Evolutionary conservation across 2,888 invertebrate species (phyloP), one percentile per base, ranked within the genome.

Genomic region (Drosophila tripunctata): DNA sequence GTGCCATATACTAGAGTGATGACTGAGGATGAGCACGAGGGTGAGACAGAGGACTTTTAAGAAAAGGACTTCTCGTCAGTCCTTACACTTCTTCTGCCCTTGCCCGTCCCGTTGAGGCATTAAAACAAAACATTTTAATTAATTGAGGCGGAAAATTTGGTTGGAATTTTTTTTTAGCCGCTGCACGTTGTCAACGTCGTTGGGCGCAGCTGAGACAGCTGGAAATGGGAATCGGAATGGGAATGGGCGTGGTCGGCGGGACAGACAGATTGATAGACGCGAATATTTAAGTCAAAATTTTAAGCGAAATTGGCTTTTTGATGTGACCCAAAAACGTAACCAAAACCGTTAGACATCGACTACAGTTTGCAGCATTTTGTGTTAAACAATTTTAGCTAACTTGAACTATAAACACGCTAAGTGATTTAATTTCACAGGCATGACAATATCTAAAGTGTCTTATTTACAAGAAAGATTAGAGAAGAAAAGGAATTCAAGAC

Each of bases 81-180:
- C 21, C n/a, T 14, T 4, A 12, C 27, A 6, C 22, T 10, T n/a
- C 27, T 15, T 21, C 36, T 1, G 7, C 22, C 14, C 35, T 5
- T 15, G 1, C 24, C 12, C 21, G 6, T 17, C 31, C 38, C 7
- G 27, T 5, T 35, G 7, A 24, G 35, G 40, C 68, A 60, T 79
- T 79, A 72, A 82, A 80, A 80, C 80, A 86, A 80, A 83, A 77
- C 84, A 80, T 83, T 83, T 80, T 80, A 86, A 80, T 80, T 80
- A 86, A 80, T 86, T 86, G 79, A 83, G 67, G 74, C 84, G 66
- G 54, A 79, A 79, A 76, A 83, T 79, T 57, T 57, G 60, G 58
- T 52, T 43, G 58, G 43, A 33, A 35, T 62, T 54, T 55, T 52
- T 50, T 41, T 41, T 36, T 50, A 45, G 41, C 21, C n/a, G 36